Base-by-base conservation (phyloP, 1,140 invertebrate species). In the Cydia fagiglandana region DNA sequence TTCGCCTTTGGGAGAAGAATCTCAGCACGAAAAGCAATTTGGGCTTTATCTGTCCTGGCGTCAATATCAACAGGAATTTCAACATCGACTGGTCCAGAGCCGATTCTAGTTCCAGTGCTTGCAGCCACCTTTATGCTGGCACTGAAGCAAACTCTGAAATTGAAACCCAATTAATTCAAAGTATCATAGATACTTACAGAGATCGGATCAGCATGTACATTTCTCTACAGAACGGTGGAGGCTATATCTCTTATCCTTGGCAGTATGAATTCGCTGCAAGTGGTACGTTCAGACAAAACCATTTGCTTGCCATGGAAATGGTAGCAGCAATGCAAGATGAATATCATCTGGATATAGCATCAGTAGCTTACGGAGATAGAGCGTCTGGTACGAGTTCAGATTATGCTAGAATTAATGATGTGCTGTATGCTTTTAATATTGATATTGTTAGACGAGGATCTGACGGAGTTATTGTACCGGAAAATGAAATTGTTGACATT, bases 1-100 rank as follows among this genome's bases (percentile, higher is more conserved):
- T 87, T 6, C 82, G 87, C 12, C 77, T 88, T 7, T 91, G 89
- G 89, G 81, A 78, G 0, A 91, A 91, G 80, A 80, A 79, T 7
- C 77, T 81, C 61, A 91, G 86, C 47, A 83, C 77, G 4, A 73
- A 76, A 2, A 89, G 82, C 38, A 76, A 89, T 41, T 75, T 89
- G 15, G 87, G 85, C 9, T 76, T 77, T 17, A 84, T 91, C 13
- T 91, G 89, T 61, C 88, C 88, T 7, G 89, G 89, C 13, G 89
- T 88, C 2, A 89, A 91, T 68, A 84, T 91, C 20, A 88, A 91
- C 61, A 77, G 89, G 0, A 91, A 91, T 45, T 91, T 90, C 28
- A 84, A 88, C 45, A 79, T 89, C 9, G 86, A 85, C 45, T 90
- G 88, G 87, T 74, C 75, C 1, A 56, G 78, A 15, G 89, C 86